Base-by-base conservation (phyloP, 2,113 vertebrate genomes). In the Muscicapa adusta region DNA sequence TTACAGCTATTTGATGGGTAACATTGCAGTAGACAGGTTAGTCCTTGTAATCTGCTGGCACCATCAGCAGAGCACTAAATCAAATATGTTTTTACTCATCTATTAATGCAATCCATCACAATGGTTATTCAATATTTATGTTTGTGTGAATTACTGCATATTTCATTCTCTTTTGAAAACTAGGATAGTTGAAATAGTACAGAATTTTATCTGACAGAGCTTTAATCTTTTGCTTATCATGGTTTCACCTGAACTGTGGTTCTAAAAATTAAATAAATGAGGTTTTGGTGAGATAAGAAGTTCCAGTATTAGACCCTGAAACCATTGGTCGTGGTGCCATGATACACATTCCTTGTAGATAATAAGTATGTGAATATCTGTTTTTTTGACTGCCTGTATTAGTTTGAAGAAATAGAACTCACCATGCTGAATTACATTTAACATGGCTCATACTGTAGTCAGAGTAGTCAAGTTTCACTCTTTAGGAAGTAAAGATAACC, bases 41-140 rank as follows among this genome's bases (percentile, higher is more conserved):
- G 85, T 40, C 77, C 84, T 91, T 96, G 83, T 90, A 94, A 96
- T 94, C 62, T 73, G 29, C 56, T 54, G 63, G 68, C 75, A 93
- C 34, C 48, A 86, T 76, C 92, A 87, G 40, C 51, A 78, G 73
- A 96, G 43, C 26, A 88, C 84, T 92, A 96, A 96, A 92, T 95
- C 68, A 91, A 85, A 85, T 58, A 18, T 50, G 54, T 3, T 94
- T 79, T 94, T 96, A 77, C 83, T 91, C 45, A 50, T 81, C 48
- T 86, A 85, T 93, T 93, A 94, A 89, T 85, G 95, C 96, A 90
- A 94, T 62, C 80, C 72, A 53, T n/a, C 80, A 66, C 88, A 90
- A 89, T n/a, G 29, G 29, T 95, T 74, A 90, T 97, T 96, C 71
- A 94, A 94, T 96, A 95, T 93, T 95, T 82, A 94, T 95, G 57